Conservation (phyloP, 2,797 vertebrate genomes). For the Crypturellus tataupa region DNA sequence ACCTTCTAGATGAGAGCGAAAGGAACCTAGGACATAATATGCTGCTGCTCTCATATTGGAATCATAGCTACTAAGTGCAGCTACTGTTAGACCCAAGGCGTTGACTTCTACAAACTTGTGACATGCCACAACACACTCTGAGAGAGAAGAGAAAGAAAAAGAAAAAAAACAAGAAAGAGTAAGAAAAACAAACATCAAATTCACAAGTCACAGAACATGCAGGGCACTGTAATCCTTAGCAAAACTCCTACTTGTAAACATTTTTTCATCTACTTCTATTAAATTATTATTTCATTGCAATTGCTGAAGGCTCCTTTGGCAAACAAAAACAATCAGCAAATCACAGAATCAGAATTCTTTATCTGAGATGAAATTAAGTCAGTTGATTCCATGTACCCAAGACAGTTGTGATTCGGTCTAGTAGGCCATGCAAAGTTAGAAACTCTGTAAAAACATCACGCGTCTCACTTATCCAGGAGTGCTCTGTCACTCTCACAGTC, state of each 20-base stretch:
- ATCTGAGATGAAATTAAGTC: background rate
- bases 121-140: conserved; percentile 93
- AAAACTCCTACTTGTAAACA: background rate
- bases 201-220: rapidly evolving
- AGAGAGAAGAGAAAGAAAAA: background rate
- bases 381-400: background rate
- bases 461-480: background rate
- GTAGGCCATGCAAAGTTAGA: background rate
- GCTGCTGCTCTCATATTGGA: conserved; percentile 87
- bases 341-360: background rate
- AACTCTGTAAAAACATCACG: background rate
- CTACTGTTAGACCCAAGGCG: conserved; percentile 87
- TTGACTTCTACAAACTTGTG: conserved; percentile 91
- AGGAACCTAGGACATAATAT: conserved; percentile 88
- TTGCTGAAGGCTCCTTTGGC: background rate
- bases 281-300: background rate
- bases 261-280: background rate
- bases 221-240: background rate
- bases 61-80: conserved; percentile 93
- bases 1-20: conserved; percentile 90
- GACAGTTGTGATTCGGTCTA: background rate
- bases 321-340: background rate
- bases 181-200: background rate
- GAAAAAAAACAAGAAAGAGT: background rate
- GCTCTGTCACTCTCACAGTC: too few relatives aligned